Evolutionary conservation across 2,113 vertebrate species (phyloP), one percentile per base, ranked within the genome.

Genomic region (Mystacornis crossleyi): DNA sequence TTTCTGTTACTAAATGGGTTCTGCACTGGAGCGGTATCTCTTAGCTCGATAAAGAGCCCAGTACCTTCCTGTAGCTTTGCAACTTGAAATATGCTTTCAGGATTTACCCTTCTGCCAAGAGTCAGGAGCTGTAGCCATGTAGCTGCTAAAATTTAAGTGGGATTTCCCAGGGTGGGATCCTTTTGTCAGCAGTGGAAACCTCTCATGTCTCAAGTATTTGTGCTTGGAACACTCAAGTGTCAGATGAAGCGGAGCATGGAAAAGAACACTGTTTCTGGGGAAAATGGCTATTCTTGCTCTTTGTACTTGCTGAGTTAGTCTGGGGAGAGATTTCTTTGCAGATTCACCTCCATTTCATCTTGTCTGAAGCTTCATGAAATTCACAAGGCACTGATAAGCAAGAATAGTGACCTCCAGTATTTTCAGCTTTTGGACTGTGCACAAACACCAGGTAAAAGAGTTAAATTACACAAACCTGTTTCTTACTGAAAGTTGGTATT

Each of bases 91-190:
- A 40, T 2, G 3, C 51, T 89, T 90, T 86, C 48, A 64, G 55
- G 43, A 64, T 95, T 95, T 92, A 84, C 84, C 70, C 40, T 94
- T 93, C 81, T 95, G 73, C 61, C 42, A 42, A 81, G 53, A 81
- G 28, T n/a, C 84, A 55, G 67, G 81, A 93, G 78, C 73, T 64
- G 38, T 69, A 89, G 81, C 57, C 13, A 5, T 79, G 51, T 87
- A 82, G 62, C 60, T 70, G 67, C 74, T 94, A 62, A 93, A 93
- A 86, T 91, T 70, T 88, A 89, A 87, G 75, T 93, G 69, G 88
- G 69, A 86, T 96, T 96, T 95, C 85, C 82, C 82, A 86, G 60
- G 33, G 48, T 80, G 65, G 57, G 61, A 88, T 90, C 57, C 58
- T 53, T 92, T 90, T 86, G 82, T 93, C 29, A 74, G 69, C 3